Evolutionary conservation across 2,113 vertebrate species (phyloP), one percentile per base, ranked within the genome.

Genomic region (Arenaria interpres): DNA sequence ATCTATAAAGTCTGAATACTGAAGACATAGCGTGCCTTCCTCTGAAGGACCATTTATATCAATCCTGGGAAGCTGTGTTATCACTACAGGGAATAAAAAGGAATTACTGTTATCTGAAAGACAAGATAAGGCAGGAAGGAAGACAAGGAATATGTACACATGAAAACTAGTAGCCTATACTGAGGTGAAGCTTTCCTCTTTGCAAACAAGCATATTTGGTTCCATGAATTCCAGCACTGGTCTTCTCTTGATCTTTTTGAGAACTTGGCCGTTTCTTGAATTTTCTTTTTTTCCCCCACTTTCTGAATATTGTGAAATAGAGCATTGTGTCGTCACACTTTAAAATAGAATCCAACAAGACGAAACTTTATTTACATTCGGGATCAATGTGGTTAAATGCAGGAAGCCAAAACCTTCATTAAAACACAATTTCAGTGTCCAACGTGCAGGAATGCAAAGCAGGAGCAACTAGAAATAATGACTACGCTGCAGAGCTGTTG

Each of bases 311-410:
- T 75, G 81, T 95, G 87, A 86, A 93, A 89, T 64, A 82, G 50
- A 75, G 62, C 57, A 63, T 63, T 63, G 76, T 56, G 69, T 90
- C 48, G 67, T 90, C 51, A 46, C 19, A 28, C 33, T 62, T 69
- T 8, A 48, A 59, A 60, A 41, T 77, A 72, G 32, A 88, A 57
- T 59, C 64, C 73, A 71, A 92, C 57, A 83, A 94, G 89, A 23
- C 93, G 83, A 66, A 93, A 35, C 30, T 90, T 93, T 93, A 91
- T 96, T 98, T 96, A 57, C 25, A n/a, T 90, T 80, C 24, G 67
- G 32, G 51, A 92, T 97, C 80, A 80, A 75, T 69, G 77, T 88
- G 76, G 71, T 50, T 92, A 78, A 84, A 81, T 46, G 22, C 30
- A 82, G 79, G 30, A 89, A 96, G 59, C 51, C 85, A 91, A 86